These are phyloP conservation scores for Hyperoplus immaculatus DNA, from an alignment of 2,797 vertebrate genomes.

Conservation along the genomic window DNA sequence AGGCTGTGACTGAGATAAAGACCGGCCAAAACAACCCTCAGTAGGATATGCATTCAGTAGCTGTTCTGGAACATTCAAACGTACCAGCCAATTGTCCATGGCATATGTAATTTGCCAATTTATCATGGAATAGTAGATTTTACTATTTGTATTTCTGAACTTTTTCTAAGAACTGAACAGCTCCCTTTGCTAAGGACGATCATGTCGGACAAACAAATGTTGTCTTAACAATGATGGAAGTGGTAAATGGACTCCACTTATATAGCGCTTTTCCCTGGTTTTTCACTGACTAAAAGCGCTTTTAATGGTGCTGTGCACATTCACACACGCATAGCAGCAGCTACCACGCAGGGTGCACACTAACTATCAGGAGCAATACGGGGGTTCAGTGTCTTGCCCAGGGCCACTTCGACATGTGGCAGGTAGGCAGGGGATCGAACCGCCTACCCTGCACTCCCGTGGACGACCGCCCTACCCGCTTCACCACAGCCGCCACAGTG, in stretches of 20 bases:
- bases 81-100: neutral
- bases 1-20: neutral
- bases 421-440: neutral
- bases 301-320: too few relatives aligned
- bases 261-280: too few relatives aligned
- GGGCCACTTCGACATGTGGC: neutral
- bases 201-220: neutral
- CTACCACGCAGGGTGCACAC: too few relatives aligned
- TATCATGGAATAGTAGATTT: neutral
- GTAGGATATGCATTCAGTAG: neutral
- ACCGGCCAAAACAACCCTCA: neutral
- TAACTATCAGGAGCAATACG: too few relatives aligned
- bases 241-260: too few relatives aligned
- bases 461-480: too few relatives aligned
- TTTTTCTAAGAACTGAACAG: neutral
- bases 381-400: too few relatives aligned
- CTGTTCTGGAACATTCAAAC: neutral
- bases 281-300: too few relatives aligned
- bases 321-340: too few relatives aligned
- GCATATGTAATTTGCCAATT: neutral
- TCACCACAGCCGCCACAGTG: neutral
- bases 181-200: neutral
- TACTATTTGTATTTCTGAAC: neutral
- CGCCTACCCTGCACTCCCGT: too few relatives aligned
- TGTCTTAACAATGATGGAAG: too few relatives aligned